These are phyloP conservation scores for Daktulosphaira vitifoliae DNA, from an alignment of 1,140 invertebrate genomes.

Conservation along the genomic window DNA sequence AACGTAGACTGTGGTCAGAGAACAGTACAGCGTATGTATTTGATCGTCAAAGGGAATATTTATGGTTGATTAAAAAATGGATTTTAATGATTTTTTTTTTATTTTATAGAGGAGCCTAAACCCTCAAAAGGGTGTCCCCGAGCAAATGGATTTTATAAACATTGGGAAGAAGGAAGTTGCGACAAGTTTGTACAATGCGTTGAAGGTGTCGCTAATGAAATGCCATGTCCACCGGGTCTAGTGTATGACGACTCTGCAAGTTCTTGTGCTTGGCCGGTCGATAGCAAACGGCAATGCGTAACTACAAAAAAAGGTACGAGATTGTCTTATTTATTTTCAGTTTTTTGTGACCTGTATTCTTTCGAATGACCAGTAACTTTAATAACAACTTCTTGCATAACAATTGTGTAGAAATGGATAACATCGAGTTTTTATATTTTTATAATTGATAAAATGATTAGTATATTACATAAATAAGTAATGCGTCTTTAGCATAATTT, in stretches of 20 bases:
- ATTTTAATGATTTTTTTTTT: neutral
- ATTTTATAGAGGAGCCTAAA: slow-evolving; percentile 59
- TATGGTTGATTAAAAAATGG: neutral
- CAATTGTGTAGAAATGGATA: no score
- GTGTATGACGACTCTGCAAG: slow-evolving; percentile 65
- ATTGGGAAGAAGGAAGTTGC: slow-evolving; percentile 65
- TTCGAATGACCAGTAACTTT: no score
- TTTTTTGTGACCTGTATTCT: no score
- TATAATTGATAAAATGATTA: no score
- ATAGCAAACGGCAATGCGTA: slow-evolving; percentile 53
- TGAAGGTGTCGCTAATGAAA: slow-evolving; percentile 59
- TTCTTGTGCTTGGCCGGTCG: slow-evolving; percentile 63
- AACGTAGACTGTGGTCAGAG: slow-evolving; percentile 70
- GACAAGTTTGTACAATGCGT: slow-evolving; percentile 77
- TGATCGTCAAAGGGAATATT: neutral
- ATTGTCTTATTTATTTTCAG: no score
- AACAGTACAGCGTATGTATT: slow-evolving; percentile 62
- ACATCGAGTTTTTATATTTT: no score
- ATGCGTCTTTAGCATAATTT: no score
- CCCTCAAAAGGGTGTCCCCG: slow-evolving; percentile 62
- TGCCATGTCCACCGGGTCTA: slow-evolving; percentile 70
- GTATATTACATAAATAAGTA: no score
- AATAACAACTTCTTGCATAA: no score
- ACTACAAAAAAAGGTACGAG: slow-evolving; percentile 40
- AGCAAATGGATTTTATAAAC: slow-evolving; percentile 69